Evolutionary conservation across 2,888 invertebrate species (phyloP), one percentile per base, ranked within the genome.

Genomic region (Sialis fuliginosa): DNA sequence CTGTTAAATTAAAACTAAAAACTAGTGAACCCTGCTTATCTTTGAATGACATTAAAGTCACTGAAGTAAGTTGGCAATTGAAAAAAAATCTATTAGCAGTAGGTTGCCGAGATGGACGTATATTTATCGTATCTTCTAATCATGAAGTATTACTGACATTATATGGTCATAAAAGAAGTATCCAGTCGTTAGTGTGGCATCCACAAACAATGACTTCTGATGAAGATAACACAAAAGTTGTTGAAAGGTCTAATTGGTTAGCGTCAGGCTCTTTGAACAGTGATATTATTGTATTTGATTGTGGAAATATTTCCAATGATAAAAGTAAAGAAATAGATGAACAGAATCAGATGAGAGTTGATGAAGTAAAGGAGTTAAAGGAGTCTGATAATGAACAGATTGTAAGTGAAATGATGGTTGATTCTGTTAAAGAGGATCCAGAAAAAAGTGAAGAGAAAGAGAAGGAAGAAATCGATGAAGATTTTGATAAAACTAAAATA

Each of bases 111-210:
- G 68, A 70, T 55, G 86, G 86, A 62, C 77, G 67, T 42, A 66
- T 74, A 13, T 62, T 65, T 1, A 50, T 59, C 8, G 58, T 56
- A 32, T 49, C 54, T 7, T 48, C 49, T 4, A 51, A 58, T 45
- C 51, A 61, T 34, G 50, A 54, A 39, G 49, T 55, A 5, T 9
- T 57, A 33, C 52, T 50, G 49, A 64, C 66, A 5, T 60, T 75
- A 4, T 68, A 68, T 48, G 58, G 68, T 4, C 68, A 65, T 57
- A 74, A 75, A 44, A 81, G 81, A 65, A 61, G 73, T 48, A 69
- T 87, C 31, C 75, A 80, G 56, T 68, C 70, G 47, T 59, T 83
- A 2, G 68, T 66, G 5, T 88, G 86, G 85, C 86, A 88, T 63
- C 84, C 86, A 0, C 65, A 70, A 44, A 74, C 75, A 51, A 78